phyloP scores from a whole-genome alignment of 2,888 invertebrate species.

The Rugalucina vietnamica region DNA sequence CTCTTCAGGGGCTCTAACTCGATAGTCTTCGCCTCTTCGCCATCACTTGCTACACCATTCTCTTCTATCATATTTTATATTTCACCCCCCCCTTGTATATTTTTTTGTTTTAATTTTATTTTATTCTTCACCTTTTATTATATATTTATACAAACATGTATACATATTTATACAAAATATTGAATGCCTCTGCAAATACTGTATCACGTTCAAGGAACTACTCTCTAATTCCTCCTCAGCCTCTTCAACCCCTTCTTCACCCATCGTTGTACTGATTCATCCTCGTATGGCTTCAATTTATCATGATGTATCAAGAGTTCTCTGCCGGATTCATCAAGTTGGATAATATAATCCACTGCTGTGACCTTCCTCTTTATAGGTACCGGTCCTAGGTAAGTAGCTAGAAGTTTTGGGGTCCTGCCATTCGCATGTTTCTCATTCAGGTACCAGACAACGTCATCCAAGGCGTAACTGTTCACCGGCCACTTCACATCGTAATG shows the following conservation, averaged over 20 bases:
- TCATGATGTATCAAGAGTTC: background rate
- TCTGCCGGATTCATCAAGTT: background rate
- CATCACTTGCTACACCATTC: no score
- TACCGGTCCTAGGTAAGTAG: background rate
- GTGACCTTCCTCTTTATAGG: background rate
- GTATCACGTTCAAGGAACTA: no score
- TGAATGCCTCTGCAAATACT: background rate
- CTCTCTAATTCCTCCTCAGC: background rate
- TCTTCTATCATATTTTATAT: no score
- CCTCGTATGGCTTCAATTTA: slow-evolving; percentile 13
- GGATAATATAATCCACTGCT: background rate
- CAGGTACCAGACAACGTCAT: slow-evolving; percentile 12
- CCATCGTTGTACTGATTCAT: background rate
- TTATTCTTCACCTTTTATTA: background rate
- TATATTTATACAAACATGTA: no score
- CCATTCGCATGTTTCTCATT: background rate
- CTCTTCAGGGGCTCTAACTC: no score
- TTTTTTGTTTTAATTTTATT: no score
- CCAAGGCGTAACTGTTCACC: background rate
- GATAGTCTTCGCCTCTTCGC: no score
- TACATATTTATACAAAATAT: no score
- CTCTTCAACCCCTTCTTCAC: background rate
- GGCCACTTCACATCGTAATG: slow-evolving; percentile 22
- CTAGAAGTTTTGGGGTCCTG: background rate
- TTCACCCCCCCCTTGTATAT: no score